Evolutionary conservation across 2,888 invertebrate genomes (phyloP).

Genomic region (Euphydryas editha): DNA sequence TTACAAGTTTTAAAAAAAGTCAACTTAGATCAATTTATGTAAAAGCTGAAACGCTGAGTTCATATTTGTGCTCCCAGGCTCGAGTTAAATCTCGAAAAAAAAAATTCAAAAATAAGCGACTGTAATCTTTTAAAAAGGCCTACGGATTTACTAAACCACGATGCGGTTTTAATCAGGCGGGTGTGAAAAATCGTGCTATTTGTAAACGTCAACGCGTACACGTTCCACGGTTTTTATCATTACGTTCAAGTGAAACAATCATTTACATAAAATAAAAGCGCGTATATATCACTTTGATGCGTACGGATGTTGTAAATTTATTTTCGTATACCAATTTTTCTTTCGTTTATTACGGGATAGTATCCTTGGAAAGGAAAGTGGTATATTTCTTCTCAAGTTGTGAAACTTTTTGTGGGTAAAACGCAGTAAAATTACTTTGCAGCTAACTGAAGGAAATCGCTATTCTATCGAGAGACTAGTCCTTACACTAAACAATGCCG

Average conservation of each 20-base stretch:
- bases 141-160: background rate
- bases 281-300: slow-evolving; percentile 10
- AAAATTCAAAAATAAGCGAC: background rate
- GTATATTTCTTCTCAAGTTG: background rate
- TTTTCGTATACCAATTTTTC: slow-evolving; percentile 13
- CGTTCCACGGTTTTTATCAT: slow-evolving; percentile 42
- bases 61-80: background rate
- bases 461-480: too few species aligned
- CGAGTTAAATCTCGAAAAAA: background rate
- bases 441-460: too few species aligned
- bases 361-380: background rate
- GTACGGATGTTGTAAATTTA: slow-evolving; percentile 19
- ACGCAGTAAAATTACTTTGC: too few species aligned
- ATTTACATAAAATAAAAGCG: slow-evolving; percentile 23
- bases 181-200: slow-evolving; percentile 59
- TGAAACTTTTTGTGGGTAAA: background rate
- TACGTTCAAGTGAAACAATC: slow-evolving; percentile 21
- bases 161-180: slow-evolving; percentile 59
- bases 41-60: background rate
- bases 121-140: background rate
- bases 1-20: too few species aligned
- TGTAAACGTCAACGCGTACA: slow-evolving; percentile 52
- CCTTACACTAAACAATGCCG: too few species aligned
- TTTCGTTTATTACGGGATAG: background rate
- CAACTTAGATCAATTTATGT: background rate